Evolutionary conservation across 2,888 invertebrate genomes (phyloP).

Genomic region (Callyntrura sp.): DNA sequence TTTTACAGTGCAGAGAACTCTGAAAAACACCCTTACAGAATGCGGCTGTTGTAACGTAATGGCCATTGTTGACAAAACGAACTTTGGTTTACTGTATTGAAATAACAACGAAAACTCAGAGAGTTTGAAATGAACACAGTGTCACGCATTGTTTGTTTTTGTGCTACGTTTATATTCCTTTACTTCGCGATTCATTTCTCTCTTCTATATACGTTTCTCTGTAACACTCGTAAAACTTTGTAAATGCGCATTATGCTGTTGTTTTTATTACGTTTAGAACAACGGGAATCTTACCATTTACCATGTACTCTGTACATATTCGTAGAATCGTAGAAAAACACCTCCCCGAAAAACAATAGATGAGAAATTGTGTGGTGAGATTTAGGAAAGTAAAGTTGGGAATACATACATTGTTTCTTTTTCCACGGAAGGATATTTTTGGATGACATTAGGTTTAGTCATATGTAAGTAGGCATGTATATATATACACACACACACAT

Average conservation of each 20-base stretch:
- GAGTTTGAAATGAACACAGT: no score
- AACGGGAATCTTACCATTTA: conserved; percentile 43
- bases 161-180: not conserved
- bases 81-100: no score
- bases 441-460: no score
- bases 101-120: no score
- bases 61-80: no score
- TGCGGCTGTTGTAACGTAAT: no score
- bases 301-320: no score
- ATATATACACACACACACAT: no score
- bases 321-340: not conserved
- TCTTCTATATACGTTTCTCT: not conserved
- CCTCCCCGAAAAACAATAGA: not conserved
- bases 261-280: conserved; percentile 35
- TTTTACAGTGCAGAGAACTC: no score
- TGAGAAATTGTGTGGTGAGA: no score
- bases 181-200: not conserved
- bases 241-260: not conserved
- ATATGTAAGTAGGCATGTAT: no score
- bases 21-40: no score
- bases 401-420: conserved; percentile 16
- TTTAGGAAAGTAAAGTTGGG: not conserved
- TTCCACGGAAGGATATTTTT: conserved; percentile 44
- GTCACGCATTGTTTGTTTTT: not conserved
- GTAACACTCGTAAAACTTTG: not conserved